These are phyloP conservation scores for Terrapene triunguis DNA, from an alignment of 2,113 vertebrate species.

Conservation along the genomic window DNA sequence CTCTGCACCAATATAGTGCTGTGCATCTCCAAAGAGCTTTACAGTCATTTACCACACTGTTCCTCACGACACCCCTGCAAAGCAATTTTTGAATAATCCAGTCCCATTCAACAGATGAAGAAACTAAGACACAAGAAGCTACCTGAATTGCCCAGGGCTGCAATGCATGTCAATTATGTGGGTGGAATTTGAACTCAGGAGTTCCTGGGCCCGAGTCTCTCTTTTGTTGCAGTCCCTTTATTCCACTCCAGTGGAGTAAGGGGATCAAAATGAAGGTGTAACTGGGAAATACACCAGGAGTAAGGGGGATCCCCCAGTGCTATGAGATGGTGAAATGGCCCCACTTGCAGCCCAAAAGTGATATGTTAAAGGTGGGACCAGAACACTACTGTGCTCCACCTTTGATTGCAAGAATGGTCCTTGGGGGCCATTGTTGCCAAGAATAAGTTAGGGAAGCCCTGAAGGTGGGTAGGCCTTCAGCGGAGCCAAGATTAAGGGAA, in stretches of 20 bases:
- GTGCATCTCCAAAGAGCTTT: fast-evolving
- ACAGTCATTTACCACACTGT: not conserved
- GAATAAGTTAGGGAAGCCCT: not conserved
- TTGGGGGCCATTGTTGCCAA: not conserved
- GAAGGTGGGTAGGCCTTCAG: not conserved
- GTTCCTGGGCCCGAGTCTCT: not conserved
- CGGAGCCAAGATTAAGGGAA: not conserved
- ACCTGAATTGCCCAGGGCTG: not conserved
- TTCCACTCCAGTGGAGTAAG: not conserved
- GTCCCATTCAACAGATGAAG: not conserved
- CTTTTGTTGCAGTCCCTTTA: not conserved
- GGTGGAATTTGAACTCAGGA: not conserved
- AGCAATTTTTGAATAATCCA: not conserved
- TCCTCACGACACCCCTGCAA: not conserved
- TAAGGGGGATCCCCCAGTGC: not conserved
- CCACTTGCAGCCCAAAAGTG: not conserved
- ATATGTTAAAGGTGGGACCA: not conserved
- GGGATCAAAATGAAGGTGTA: not conserved
- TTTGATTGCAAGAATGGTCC: not conserved
- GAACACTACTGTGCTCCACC: not conserved
- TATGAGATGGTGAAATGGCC: not conserved
- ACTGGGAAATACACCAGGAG: not conserved
- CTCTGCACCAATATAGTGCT: not conserved
- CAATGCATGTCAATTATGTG: not conserved
- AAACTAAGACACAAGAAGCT: not conserved